Evolutionary conservation across 2,888 invertebrate species (phyloP).

Genomic region (Plusia festucae): DNA sequence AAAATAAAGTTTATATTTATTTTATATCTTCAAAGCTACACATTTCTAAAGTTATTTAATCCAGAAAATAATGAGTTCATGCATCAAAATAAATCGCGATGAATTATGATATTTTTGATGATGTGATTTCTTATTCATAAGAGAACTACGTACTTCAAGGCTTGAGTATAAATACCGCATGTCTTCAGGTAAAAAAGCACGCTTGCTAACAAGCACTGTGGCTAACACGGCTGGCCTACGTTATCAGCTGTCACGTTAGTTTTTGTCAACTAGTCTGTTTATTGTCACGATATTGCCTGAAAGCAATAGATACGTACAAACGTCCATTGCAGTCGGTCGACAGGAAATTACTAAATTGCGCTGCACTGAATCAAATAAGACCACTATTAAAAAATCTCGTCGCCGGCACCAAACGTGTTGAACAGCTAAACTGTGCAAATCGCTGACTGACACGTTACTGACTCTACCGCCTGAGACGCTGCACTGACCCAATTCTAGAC

Average conservation of each 20-base stretch:
- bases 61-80: not conserved
- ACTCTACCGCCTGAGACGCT: constrained; percentile 16
- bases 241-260: constrained; percentile 1
- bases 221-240: not conserved
- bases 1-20: too few species aligned
- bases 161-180: not conserved
- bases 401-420: constrained; percentile 18
- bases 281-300: not conserved
- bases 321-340: not conserved
- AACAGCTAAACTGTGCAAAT: constrained; percentile 31
- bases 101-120: not conserved
- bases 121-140: constrained; percentile 3
- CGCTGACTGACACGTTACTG: constrained; percentile 35
- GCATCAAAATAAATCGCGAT: constrained; percentile 11
- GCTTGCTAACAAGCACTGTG: not conserved
- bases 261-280: not conserved
- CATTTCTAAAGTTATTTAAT: too few species aligned
- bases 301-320: not conserved
- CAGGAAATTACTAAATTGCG: constrained; percentile 4
- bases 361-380: constrained; percentile 4
- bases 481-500: constrained; percentile 41
- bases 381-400: not conserved
- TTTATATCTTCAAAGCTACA: too few species aligned
- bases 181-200: not conserved
- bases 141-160: constrained; percentile 24